Base-by-base conservation (phyloP, 2,113 vertebrate genomes). In the Oryzias celebensis region DNA sequence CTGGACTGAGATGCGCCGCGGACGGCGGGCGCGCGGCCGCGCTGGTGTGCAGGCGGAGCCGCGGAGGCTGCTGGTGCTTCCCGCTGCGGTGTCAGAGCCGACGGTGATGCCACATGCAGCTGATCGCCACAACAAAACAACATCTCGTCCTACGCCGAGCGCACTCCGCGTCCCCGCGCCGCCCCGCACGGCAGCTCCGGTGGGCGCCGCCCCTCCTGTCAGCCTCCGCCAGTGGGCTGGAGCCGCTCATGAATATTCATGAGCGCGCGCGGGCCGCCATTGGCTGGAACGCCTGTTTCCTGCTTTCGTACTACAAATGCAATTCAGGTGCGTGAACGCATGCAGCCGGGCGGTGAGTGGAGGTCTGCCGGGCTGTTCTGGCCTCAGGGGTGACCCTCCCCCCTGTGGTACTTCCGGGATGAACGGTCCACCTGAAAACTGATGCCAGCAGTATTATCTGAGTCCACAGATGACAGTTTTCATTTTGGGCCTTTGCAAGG, bases 81-180 rank as follows among this genome's bases (percentile, higher is more conserved):
- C 89, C 85, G 68, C 75, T 73, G 76, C 50, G 69, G 83, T 78
- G 88, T 91, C 90, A 85, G 81, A 83, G 83, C 80, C 73, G 87
- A 88, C 87, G 53, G 88, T 86, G 81, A 78, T 80, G 86, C 86
- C 89, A 88, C 88, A 66, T 91, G 87, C 90, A 91, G 89, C 88
- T 89, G 89, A 87, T 81, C 84, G 73, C 76, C 86, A 85, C 88
- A 88, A 87, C 88, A 90, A 88, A 87, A 91, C 89, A 88, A 85
- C 86, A 88, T 88, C 81, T 85, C 85, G 87, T 87, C 83, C 87
- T 80, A 79, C 82, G 85, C 81, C 59, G 75, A 57, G 69, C 75
- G 72, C 83, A 64, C 84, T 83, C 81, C 54, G 78, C 69, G 53
- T 81, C 85, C 75, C 76, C 84, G 82, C 88, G 85, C 89, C 89